These are phyloP conservation scores for Copidosoma floridanum DNA, from an alignment of 1,140 invertebrate species.

Conservation along the genomic window DNA sequence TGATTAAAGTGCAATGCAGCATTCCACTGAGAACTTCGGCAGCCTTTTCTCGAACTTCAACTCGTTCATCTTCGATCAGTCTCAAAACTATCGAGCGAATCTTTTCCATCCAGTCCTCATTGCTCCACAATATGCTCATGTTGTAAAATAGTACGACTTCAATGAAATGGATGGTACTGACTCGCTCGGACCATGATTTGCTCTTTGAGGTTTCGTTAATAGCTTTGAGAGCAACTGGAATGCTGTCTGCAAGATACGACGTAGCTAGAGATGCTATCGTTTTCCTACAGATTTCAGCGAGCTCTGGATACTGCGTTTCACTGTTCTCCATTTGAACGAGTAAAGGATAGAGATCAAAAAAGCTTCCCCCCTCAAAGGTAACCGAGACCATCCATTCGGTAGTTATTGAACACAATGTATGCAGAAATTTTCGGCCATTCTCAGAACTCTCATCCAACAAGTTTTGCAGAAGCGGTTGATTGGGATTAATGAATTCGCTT, in stretches of 20 bases:
- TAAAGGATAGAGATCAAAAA: constrained; percentile 65
- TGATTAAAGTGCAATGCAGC: constrained; percentile 80
- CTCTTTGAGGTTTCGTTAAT: constrained; percentile 54
- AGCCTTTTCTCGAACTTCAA: constrained; percentile 80
- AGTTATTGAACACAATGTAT: too few relatives aligned
- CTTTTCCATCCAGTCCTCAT: constrained; percentile 56
- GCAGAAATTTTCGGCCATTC: too few relatives aligned
- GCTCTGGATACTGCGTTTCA: constrained; percentile 78
- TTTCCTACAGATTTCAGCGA: constrained; percentile 65
- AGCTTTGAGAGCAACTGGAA: constrained; percentile 55
- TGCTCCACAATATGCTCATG: constrained; percentile 68
- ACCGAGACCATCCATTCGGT: too few relatives aligned
- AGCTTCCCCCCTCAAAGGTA: too few relatives aligned
- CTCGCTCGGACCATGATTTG: constrained; percentile 77
- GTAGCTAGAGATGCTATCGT: constrained; percentile 69
- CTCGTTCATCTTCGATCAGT: constrained; percentile 67
- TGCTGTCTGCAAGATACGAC: too few relatives aligned
- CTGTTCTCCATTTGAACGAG: constrained; percentile 74
- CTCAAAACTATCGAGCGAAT: constrained; percentile 64
- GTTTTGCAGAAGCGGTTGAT: too few relatives aligned
- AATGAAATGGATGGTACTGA: constrained; percentile 70
- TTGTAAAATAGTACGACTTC: constrained; percentile 84
- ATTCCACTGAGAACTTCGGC: constrained; percentile 80
- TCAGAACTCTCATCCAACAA: too few relatives aligned
- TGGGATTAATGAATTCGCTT: too few relatives aligned